Conservation (phyloP, 2,888 invertebrate species). For the Noctuana brunneofusca region DNA sequence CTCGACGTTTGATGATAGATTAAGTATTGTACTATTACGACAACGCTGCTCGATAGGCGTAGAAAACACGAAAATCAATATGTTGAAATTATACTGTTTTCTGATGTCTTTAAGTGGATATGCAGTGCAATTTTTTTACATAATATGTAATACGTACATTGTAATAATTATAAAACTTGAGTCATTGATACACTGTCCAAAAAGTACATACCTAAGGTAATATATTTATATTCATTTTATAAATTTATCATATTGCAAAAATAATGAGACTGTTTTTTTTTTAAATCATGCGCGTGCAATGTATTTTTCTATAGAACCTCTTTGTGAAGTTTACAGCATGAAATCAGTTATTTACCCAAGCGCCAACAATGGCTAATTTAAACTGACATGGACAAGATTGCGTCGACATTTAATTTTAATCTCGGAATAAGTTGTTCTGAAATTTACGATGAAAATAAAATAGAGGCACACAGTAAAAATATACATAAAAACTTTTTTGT, state of each 20-base stretch:
- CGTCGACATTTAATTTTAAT: slow-evolving; percentile 4
- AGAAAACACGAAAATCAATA: slow-evolving; percentile 12
- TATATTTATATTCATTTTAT: too few relatives aligned
- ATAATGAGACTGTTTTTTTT: neutral
- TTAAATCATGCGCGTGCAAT: neutral
- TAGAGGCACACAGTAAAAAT: neutral
- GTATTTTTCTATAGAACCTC: neutral
- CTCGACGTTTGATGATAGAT: slow-evolving; percentile 54
- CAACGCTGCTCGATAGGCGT: slow-evolving; percentile 24
- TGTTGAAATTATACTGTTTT: too few relatives aligned
- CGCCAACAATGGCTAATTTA: slow-evolving; percentile 14
- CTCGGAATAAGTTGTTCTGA: neutral
- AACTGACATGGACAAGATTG: slow-evolving; percentile 15
- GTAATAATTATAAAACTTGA: too few relatives aligned
- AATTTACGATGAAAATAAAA: neutral
- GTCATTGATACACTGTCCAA: too few relatives aligned
- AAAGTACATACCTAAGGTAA: too few relatives aligned
- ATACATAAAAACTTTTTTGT: too few relatives aligned
- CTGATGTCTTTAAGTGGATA: too few relatives aligned
- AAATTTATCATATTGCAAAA: neutral
- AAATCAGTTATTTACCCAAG: slow-evolving; percentile 15
- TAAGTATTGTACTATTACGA: slow-evolving; percentile 46
- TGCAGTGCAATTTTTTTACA: too few relatives aligned
- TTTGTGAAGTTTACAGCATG: slow-evolving; percentile 10
- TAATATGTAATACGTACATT: too few relatives aligned